Conservation (phyloP, 2,888 invertebrate species). For the Hypercompe scribonia region DNA sequence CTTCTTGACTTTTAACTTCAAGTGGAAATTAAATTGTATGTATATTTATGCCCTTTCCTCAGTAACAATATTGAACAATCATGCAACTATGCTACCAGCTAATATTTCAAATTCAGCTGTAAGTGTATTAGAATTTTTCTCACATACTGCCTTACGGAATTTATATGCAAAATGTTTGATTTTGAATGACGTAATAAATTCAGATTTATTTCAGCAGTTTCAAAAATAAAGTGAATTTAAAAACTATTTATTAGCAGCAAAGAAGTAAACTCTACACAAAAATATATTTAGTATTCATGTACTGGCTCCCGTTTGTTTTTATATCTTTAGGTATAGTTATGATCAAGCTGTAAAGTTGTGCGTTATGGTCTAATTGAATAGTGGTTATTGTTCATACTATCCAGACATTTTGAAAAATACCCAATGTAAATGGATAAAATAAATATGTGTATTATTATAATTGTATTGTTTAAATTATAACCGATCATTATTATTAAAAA, state of each 20-base stretch:
- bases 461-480: too few relatives aligned
- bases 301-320: too few relatives aligned
- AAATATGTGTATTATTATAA: too few relatives aligned
- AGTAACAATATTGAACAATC: background rate
- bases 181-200: too few relatives aligned
- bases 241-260: background rate
- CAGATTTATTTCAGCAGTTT: too few relatives aligned
- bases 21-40: slow-evolving; percentile 5
- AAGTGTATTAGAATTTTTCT: background rate
- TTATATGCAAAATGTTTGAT: too few relatives aligned
- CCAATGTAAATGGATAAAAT: too few relatives aligned
- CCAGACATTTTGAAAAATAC: too few relatives aligned
- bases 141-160: background rate
- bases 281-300: background rate
- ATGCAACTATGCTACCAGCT: background rate
- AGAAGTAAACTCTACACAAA: background rate
- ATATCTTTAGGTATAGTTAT: too few relatives aligned
- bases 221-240: background rate
- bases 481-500: too few relatives aligned
- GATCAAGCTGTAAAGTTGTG: background rate
- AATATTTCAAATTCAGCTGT: background rate
- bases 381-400: too few relatives aligned
- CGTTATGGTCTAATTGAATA: too few relatives aligned
- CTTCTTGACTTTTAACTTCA: slow-evolving; percentile 41
- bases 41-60: background rate